Conservation (phyloP, 2,797 vertebrate genomes). For the Xyrichtys novacula region DNA sequence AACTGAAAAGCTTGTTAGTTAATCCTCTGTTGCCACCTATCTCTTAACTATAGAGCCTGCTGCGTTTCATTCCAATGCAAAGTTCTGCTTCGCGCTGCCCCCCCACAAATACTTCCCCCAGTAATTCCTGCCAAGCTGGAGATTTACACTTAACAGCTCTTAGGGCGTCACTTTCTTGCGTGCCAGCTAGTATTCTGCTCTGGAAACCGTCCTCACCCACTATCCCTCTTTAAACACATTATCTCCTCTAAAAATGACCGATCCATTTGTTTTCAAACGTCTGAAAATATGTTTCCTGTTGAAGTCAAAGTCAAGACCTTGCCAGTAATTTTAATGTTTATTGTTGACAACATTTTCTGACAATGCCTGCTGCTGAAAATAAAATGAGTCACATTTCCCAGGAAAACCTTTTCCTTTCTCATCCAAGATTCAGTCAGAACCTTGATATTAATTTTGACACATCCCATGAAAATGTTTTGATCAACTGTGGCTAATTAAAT, state of each 20-base stretch:
- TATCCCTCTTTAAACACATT: conserved; percentile 34
- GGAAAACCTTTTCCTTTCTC: conserved; percentile 54
- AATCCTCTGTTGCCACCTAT: conserved; percentile 85
- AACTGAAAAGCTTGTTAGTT: conserved; percentile 87
- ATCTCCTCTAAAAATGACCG: conserved; percentile 7
- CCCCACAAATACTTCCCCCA: conserved; percentile 63
- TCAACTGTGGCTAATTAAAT: conserved; percentile 69
- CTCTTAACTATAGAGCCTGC: conserved; percentile 74
- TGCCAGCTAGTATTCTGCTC: conserved; percentile 67
- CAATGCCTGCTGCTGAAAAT: conserved; percentile 41
- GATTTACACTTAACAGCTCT: conserved; percentile 81
- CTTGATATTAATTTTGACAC: conserved; percentile 63
- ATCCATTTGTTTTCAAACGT: conserved; percentile 33
- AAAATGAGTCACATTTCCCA: conserved; percentile 66
- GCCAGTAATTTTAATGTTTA: conserved; percentile 40
- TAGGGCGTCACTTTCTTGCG: conserved; percentile 69
- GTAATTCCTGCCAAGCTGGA: conserved; percentile 83
- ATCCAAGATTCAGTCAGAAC: conserved; percentile 73
- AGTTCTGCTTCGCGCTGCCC: conserved; percentile 64
- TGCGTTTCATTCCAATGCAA: conserved; percentile 74
- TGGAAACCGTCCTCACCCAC: conserved; percentile 51
- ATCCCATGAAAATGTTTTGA: conserved; percentile 70
- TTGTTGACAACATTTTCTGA: conserved; percentile 46
- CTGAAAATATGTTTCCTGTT: conserved; percentile 35
- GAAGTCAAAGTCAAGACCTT: conserved; percentile 42